Percentiles rank a stretch among this genome's conserved stretches.
These are phyloP conservation scores for Trachelus tabidus DNA, from an alignment of 2,888 invertebrate genomes.

Conservation along the genomic window DNA sequence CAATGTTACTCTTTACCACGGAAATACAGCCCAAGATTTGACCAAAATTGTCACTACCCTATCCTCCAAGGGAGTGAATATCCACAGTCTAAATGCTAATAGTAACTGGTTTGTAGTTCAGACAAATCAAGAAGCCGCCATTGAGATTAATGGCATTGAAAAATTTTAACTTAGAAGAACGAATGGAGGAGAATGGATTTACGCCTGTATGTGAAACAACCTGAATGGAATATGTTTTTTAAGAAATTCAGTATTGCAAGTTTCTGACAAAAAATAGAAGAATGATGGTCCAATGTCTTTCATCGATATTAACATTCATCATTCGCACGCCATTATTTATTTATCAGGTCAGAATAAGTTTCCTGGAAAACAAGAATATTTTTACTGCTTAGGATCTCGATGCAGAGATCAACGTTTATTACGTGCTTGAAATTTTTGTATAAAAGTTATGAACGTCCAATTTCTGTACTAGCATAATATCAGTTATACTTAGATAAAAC, in stretches of 20 bases:
- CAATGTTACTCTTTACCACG: constrained; percentile 47
- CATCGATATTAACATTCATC: background rate
- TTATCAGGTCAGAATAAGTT: constrained; percentile 3
- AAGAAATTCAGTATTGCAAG: constrained; percentile 29
- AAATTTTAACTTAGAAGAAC: constrained; percentile 32
- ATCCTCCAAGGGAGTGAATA: constrained; percentile 45
- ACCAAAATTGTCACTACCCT: constrained; percentile 55
- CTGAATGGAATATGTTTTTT: background rate
- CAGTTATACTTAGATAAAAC: background rate
- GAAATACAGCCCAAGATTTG: constrained; percentile 46
- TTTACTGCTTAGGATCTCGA: constrained; percentile 8
- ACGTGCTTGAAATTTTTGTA: background rate
- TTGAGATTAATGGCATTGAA: constrained; percentile 45
- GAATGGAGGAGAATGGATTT: background rate
- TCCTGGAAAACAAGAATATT: constrained; percentile 16
- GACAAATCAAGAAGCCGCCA: constrained; percentile 45
- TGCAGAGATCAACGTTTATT: constrained; percentile 10
- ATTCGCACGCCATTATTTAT: background rate
- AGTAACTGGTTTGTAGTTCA: constrained; percentile 61
- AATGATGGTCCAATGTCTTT: background rate
- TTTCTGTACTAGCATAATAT: constrained; percentile 40
- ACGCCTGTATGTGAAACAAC: background rate
- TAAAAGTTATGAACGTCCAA: constrained; percentile 5
- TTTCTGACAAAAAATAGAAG: constrained; percentile 10
- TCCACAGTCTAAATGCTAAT: constrained; percentile 54